Base-by-base conservation (phyloP, 2,888 invertebrate genomes). In the Synanthedon formicaeformis region DNA sequence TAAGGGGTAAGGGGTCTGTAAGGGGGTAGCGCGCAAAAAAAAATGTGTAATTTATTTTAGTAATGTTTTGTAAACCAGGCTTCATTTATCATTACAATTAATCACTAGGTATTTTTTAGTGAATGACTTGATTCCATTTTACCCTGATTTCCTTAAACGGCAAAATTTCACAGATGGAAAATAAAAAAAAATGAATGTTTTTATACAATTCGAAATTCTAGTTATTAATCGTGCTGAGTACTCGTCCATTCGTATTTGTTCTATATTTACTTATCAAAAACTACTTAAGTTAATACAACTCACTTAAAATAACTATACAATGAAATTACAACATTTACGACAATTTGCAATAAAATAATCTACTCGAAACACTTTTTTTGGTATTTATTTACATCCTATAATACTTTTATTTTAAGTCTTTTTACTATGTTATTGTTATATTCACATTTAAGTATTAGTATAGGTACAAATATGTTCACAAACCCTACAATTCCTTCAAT, bases 211-310 rank as follows among this genome's bases (percentile, higher is more conserved):
- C 3, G 4, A 5, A 12, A 51, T 40, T 34, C n/a, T 40, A 18
- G 23, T 23, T 13, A 50, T 40, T 23, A 8, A 52, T 14, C 40
- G 40, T 56, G 48, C 54, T 58, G 57, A 57, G 73, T 77, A 82
- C 83, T 78, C 81, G 80, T 78, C 83, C 83, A 75, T 70, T 68
- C 34, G 66, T 63, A 74, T 77, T 74, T 12, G 27, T 50, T 79
- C 70, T 78, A 82, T 82, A 76, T 78, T 82, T 78, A 83, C 81
- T 84, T 86, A 86, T 86, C 82, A 86, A 87, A 87, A 87, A 84
- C 87, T 87, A 86, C 87, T 67, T 71, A 68, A 81, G 77, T 74
- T 63, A 81, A 75, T 73, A 78, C 68, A 74, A 73, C 60, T 73
- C 66, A 76, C 78, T 78, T 81, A 79, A 77, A 78, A 63, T 77